Base-by-base conservation (phyloP, 1,140 invertebrate genomes). In the Drosophila funebris region DNA sequence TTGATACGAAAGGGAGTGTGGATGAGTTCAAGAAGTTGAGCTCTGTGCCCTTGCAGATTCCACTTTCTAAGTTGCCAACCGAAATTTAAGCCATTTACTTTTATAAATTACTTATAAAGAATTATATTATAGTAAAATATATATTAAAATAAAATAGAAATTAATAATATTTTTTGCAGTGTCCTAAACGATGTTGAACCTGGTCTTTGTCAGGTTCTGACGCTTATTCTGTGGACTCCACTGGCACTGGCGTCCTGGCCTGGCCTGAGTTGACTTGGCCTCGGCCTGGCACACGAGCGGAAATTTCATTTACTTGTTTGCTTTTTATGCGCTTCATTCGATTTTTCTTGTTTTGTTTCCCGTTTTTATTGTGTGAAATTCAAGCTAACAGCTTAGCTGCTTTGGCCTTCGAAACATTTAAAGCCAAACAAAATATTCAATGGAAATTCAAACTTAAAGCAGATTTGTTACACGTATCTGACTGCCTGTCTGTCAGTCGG, bases 251-350 rank as follows among this genome's bases (percentile, higher is more conserved):
- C 22, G 27, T 46, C 4, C 11, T 61, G 50, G 62, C 22, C 39
- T 39, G 43, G 18, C 13, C 33, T 18, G 44, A 24, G 41, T 11
- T 41, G 50, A 13, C 20, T 14, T 50, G 13, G 20, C 24, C 41
- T 46, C n/a, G 9, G 18, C 20, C 14, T 14, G 57, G 57, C 27
- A 70, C 54, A 71, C 48, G 56, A 87, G 69, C 82, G 82, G 82
- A 87, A 87, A 87, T 87, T 87, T 87, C 78, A 87, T 87, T 87
- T 87, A 75, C 71, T 87, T 87, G 83, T 87, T 88, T 87, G 74
- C 78, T 73, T 63, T 84, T 69, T 79, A 62, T 82, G 54, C 62
- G 33, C 66, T 64, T 62, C 41, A 76, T 78, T 81, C 82, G 68
- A 78, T 77, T 78, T 67, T 67, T 57, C 20, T 60, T 71, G 58